Percentiles rank a stretch among this genome's conserved stretches.
Evolutionary conservation across 1,140 invertebrate genomes (phyloP).

Genomic region (Leptinotarsa texana): DNA sequence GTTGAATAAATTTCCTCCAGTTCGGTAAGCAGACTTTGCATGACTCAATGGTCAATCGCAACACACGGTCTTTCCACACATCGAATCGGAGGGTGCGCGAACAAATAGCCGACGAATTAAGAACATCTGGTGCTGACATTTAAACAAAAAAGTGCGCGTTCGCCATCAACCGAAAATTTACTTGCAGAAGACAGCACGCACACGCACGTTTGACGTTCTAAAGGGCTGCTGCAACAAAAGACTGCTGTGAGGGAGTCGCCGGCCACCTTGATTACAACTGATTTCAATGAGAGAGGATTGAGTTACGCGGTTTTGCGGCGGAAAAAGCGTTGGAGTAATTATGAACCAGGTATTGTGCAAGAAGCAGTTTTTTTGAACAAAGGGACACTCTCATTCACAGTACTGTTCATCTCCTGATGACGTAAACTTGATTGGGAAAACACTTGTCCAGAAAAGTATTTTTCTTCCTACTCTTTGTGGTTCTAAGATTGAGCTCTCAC

Average conservation of each 20-base stretch:
- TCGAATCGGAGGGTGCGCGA: slow-evolving; percentile 41
- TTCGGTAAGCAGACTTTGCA: neutral
- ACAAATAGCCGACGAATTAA: slow-evolving; percentile 47
- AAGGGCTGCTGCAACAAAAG: slow-evolving; percentile 22
- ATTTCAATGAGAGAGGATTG: slow-evolving; percentile 5
- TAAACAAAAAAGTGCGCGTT: slow-evolving; percentile 48
- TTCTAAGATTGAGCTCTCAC: too few species aligned
- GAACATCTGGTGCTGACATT: slow-evolving; percentile 50
- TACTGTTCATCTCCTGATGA: too few species aligned
- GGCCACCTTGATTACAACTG: slow-evolving; percentile 8
- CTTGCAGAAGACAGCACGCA: slow-evolving; percentile 47
- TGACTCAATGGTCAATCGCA: neutral
- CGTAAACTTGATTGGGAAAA: too few species aligned
- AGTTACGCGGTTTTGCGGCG: neutral
- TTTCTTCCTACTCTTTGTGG: too few species aligned
- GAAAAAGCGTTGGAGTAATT: too few species aligned
- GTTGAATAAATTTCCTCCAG: too few species aligned
- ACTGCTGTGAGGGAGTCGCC: neutral
- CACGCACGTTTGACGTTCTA: slow-evolving; percentile 15
- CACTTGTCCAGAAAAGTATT: too few species aligned
- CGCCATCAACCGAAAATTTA: slow-evolving; percentile 30
- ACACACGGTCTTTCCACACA: neutral
- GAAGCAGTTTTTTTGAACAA: too few species aligned
- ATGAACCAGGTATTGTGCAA: too few species aligned
- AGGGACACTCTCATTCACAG: too few species aligned